A percentile compares a stretch with the other conserved stretches of the same genome.
Conservation (phyloP, 2,113 vertebrate genomes). For the Prionailurus bengalensis region DNA sequence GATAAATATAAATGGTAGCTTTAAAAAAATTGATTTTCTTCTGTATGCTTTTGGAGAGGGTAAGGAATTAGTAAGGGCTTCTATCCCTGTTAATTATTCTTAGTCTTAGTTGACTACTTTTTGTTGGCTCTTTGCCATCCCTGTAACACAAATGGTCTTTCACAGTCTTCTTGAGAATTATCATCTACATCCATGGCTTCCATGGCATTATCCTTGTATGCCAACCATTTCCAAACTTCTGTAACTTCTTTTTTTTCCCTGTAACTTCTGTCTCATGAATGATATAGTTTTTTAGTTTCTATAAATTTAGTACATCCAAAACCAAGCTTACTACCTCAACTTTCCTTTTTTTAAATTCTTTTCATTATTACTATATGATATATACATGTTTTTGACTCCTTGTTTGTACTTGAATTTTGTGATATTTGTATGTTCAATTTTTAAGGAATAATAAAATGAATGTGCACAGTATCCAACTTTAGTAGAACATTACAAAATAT, state of each 20-base stretch:
- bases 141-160: neutral
- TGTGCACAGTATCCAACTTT: neutral
- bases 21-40: slow-evolving; percentile 19
- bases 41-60: neutral
- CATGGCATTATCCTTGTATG: neutral
- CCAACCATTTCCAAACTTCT: neutral
- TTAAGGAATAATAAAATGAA: neutral
- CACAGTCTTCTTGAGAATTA: neutral
- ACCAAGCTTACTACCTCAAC: neutral
- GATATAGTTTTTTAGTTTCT: neutral
- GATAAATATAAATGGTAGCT: neutral
- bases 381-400: neutral
- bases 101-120: slow-evolving; percentile 14
- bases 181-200: neutral
- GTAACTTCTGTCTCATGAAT: neutral
- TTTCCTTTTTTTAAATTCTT: neutral
- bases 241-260: neutral
- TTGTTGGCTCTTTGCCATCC: neutral
- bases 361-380: neutral
- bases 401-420: slow-evolving; percentile 36
- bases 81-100: neutral
- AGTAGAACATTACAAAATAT: neutral
- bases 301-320: neutral
- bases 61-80: slow-evolving; percentile 41
- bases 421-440: neutral